Evolutionary conservation across 2,888 invertebrate genomes (phyloP).

Genomic region (Chaitophorus viminalis): DNA sequence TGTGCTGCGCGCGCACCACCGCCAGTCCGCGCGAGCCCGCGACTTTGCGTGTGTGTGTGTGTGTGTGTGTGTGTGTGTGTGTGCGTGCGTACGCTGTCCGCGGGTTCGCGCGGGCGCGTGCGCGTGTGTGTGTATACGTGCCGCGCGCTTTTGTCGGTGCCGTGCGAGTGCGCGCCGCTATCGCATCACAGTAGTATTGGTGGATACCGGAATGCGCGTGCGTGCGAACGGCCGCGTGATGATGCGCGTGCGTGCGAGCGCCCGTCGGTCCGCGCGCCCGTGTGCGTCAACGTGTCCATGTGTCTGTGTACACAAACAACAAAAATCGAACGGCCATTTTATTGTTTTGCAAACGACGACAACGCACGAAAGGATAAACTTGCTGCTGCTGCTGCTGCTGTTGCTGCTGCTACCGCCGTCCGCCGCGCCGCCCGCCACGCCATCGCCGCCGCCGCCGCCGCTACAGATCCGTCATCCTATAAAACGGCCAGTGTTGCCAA

Average conservation of each 20-base stretch:
- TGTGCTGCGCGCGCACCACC: too few species aligned
- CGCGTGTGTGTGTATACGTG: neutral
- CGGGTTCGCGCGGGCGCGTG: neutral
- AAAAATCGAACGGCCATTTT: conserved; percentile 62
- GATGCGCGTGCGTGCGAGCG: neutral
- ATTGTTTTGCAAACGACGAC: conserved; percentile 62
- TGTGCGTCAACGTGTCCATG: neutral
- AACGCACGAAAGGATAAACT: conserved; percentile 61
- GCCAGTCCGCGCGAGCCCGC: too few species aligned
- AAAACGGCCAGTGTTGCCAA: conserved; percentile 61
- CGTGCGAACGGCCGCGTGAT: neutral
- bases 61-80: neutral
- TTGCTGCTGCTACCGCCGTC: conserved; percentile 54
- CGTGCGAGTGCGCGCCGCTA: neutral
- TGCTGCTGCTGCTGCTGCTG: conserved; percentile 37
- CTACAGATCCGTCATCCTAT: conserved; percentile 61
- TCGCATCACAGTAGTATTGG: neutral
- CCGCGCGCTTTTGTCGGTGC: neutral
- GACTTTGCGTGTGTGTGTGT: neutral
- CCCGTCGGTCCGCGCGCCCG: neutral
- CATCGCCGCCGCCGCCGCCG: conserved; percentile 12
- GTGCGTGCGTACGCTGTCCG: neutral
- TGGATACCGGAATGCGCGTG: neutral
- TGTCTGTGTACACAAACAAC: conserved; percentile 57
- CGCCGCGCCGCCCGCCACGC: conserved; percentile 5